phyloP scores from a whole-genome alignment of 2,888 invertebrate species.

The Poecilobothrus nobilitatus region DNA sequence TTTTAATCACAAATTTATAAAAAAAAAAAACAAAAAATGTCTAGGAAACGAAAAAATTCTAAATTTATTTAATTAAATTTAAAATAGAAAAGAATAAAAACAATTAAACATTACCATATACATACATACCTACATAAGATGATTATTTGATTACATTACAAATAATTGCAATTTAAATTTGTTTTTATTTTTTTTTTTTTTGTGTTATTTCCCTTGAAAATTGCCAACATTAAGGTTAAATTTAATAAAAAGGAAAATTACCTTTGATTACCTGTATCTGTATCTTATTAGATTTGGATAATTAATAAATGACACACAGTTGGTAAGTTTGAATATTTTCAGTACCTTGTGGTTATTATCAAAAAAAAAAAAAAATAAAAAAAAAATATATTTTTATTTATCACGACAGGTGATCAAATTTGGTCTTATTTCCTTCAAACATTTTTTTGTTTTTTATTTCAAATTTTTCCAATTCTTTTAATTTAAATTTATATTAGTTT shows the following conservation, averaged over 20 bases:
- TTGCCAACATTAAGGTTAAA: neutral
- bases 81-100: neutral
- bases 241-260: neutral
- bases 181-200: neutral
- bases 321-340: neutral
- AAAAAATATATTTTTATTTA: neutral
- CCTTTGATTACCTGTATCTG: neutral
- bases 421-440: neutral
- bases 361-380: neutral
- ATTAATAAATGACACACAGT: neutral
- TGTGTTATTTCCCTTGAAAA: neutral
- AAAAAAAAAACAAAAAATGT: neutral
- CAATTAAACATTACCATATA: too few species aligned
- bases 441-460: neutral
- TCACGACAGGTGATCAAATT: neutral
- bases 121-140: too few species aligned
- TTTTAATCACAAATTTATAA: too few species aligned
- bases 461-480: neutral
- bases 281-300: neutral
- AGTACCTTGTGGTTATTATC: neutral
- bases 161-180: neutral
- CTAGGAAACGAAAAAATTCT: neutral
- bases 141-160: neutral
- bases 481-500: neutral
- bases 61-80: neutral